Evolutionary conservation across 1,140 invertebrate genomes (phyloP), one percentile per base, ranked within the genome.

Genomic region (Telenomus remus): DNA sequence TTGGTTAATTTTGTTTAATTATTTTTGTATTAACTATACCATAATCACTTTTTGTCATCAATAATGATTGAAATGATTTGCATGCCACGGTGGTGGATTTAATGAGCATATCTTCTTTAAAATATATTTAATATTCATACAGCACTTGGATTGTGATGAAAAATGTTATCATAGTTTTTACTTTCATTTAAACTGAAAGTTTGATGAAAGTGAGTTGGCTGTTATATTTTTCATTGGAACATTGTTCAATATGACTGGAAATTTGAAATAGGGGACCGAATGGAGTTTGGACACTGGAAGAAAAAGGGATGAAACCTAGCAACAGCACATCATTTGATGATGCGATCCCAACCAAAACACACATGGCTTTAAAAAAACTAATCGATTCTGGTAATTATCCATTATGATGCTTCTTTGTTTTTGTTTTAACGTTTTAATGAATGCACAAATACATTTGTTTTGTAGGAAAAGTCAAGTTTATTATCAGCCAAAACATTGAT

Each of bases 401-500:
- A n/a, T n/a, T n/a, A n/a, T n/a, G n/a, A n/a, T n/a, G n/a, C n/a
- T n/a, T n/a, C n/a, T n/a, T n/a, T n/a, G n/a, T 10, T 33, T 57
- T 46, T 51, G 47, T 59, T 14, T 57, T 39, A 9, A 3, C 1
- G 9, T 39, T 9, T 35, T 35, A 35, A 35, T 35, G 4, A 43
- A n/a, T 44, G 12, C 4, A 19, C 14, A 27, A 49, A 19, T 19
- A 49, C 19, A 19, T n/a, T 54, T 10, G 9, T 16, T 53, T 78
- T 85, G n/a, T 86, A 87, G 92, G 92, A 35, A 92, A 92, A 85
- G 87, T 98, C 0, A 93, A 97, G 61, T 98, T 95, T 85, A 91
- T 99, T 14, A 91, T 99, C 7, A 98, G 95, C 82, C 98, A 99
- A 87, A 99, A 99, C 89, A 98, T 99, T 81, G 98, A 99, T 91